phyloP scores from a whole-genome alignment of 1,140 invertebrate genomes.

The Frieseomelitta varia region DNA sequence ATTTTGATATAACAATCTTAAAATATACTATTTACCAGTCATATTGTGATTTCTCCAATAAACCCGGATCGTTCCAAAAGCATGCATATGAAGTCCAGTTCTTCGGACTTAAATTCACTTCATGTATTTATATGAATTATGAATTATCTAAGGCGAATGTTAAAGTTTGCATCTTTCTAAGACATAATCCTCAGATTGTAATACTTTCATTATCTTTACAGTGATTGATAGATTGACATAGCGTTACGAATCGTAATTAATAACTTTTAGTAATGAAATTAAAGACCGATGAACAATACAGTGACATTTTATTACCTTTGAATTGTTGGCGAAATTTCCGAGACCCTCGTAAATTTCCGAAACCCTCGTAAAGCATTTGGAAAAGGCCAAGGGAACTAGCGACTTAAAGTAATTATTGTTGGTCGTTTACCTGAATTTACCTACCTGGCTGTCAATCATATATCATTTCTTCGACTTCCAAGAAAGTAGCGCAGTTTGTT shows the following conservation, averaged over 20 bases:
- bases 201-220: not conserved
- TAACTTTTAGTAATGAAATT: not conserved
- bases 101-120: not conserved
- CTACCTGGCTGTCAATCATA: not conserved
- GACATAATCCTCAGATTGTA: not conserved
- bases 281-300: not conserved
- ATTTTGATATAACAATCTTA: not conserved
- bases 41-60: not conserved
- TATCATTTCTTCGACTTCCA: not conserved
- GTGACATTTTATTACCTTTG: not conserved
- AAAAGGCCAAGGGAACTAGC: no score
- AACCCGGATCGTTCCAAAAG: not conserved
- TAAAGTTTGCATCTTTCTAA: not conserved
- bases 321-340: not conserved
- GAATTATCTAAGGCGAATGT: not conserved
- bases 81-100: not conserved
- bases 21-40: not conserved
- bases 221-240: not conserved
- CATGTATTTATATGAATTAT: not conserved
- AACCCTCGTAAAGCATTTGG: not conserved
- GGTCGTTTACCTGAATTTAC: constrained; percentile 36
- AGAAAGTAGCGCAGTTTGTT: constrained; percentile 66
- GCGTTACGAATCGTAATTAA: not conserved
- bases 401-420: constrained; percentile 27
- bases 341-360: not conserved